Base-by-base conservation (phyloP, 2,113 vertebrate genomes). In the Fulmarus glacialis region DNA sequence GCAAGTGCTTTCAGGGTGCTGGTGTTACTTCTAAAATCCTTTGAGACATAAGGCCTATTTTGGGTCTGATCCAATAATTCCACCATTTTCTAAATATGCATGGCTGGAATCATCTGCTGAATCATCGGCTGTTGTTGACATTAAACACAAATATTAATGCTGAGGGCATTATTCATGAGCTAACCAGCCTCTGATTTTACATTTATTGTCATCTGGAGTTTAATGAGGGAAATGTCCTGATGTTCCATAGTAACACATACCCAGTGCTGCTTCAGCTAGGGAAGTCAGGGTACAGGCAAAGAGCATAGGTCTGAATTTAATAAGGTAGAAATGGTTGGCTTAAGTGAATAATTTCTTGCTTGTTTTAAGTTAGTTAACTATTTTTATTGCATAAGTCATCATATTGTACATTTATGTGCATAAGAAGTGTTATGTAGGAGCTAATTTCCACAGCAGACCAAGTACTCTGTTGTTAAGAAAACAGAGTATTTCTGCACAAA, bases 321-420 rank as follows among this genome's bases (percentile, higher is more conserved):
- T 43, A 43, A 50, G n/a, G 6, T 43, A 18, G 48, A 82, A 86
- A 23, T 9, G 16, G 16, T 83, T 79, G 60, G 43, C 36, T 50
- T 79, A 52, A 85, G 40, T 85, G 77, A 81, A 19, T 43, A 14
- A 47, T 70, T 82, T 59, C 22, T 68, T 47, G 17, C 56, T 91
- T 66, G 8, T 29, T 93, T 88, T 36, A 70, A 77, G 15, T 66
- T 55, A 56, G 7, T 36, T 43, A 67, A 34, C 38, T 47, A 0
- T 38, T 80, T 82, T 45, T 62, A 50, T 67, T 92, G n/a, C 15
- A 0, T 43, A 58, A 63, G 12, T 48, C 71, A 58, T 55, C 16
- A 4, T 2, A 4, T 32, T 36, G 3, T 60, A 1, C 59, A 11
- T 64, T 66, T 75, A 4, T 17, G 8, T 81, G 38, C 20, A 1